These are phyloP conservation scores for Caenorhabditis angaria DNA, from an alignment of 2,888 invertebrate genomes.

Conservation along the genomic window DNA sequence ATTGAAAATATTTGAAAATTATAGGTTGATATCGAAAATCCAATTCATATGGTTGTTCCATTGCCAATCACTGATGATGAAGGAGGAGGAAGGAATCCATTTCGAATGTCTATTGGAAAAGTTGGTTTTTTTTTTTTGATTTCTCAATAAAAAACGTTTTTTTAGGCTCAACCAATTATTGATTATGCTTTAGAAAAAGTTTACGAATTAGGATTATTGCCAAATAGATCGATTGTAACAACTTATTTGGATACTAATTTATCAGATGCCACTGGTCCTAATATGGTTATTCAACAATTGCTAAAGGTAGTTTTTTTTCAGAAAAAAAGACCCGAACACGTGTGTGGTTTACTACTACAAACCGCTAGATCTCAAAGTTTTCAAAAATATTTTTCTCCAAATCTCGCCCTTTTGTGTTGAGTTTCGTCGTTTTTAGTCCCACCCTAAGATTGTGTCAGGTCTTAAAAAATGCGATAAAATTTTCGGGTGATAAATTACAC, in stretches of 20 bases:
- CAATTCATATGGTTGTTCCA: constrained; percentile 65
- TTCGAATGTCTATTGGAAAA: constrained; percentile 61
- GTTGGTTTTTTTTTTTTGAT: constrained; percentile 17
- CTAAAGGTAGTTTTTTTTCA: constrained; percentile 27
- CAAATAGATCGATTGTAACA: constrained; percentile 51
- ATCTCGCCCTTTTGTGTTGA: no score
- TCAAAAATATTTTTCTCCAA: no score
- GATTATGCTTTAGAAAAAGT: constrained; percentile 62
- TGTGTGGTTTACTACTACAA: no score
- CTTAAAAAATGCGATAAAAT: no score
- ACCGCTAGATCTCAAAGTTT: no score
- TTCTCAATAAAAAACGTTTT: not conserved
- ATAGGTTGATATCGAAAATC: constrained; percentile 13
- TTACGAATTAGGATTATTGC: constrained; percentile 55
- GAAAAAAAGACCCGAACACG: not conserved
- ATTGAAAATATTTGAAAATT: not conserved
- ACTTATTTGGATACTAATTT: constrained; percentile 62
- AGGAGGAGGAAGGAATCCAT: constrained; percentile 59
- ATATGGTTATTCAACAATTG: constrained; percentile 66
- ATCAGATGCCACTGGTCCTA: constrained; percentile 69
- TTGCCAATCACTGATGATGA: constrained; percentile 55
- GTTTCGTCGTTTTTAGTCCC: no score
- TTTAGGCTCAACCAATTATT: constrained; percentile 52
- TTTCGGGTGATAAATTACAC: no score
- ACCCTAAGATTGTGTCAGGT: no score